A percentile compares a stretch with the other conserved stretches of the same genome.
Evolutionary conservation across 2,113 vertebrate genomes (phyloP).

Genomic region (Alethe castanea): DNA sequence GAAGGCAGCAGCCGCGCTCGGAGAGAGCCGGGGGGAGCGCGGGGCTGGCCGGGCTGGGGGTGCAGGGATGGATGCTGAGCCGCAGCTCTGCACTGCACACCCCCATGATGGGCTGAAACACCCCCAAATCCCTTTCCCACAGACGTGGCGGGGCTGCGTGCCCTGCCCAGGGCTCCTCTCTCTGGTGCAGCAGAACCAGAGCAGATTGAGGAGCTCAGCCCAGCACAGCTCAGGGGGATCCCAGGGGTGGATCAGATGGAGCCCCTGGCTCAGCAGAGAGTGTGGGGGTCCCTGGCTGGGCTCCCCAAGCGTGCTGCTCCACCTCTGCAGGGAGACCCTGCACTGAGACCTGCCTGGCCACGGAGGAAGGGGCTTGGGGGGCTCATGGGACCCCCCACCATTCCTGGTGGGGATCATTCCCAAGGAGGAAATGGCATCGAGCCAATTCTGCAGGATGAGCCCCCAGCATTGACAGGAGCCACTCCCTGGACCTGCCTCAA

Average conservation of each 20-base stretch:
- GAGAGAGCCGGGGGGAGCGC: not conserved
- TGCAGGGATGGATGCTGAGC: not conserved
- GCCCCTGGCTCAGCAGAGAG: not conserved
- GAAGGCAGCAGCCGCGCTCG: not conserved
- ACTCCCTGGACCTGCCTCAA: not conserved
- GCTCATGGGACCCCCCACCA: not conserved
- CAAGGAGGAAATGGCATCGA: rapidly evolving
- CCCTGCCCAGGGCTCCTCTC: not conserved
- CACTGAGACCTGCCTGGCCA: rapidly evolving
- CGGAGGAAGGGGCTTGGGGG: rapidly evolving
- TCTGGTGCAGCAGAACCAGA: not conserved
- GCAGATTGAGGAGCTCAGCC: not conserved
- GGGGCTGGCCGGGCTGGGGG: not conserved
- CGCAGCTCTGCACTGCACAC: not conserved
- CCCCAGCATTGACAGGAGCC: not conserved
- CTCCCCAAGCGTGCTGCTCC: not conserved
- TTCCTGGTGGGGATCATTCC: rapidly evolving
- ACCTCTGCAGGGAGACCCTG: not conserved
- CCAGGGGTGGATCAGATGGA: not conserved
- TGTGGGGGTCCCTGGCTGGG: rapidly evolving
- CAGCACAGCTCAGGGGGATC: rapidly evolving
- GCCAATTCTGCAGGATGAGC: not conserved
- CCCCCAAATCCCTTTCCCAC: not conserved
- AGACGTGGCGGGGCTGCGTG: rapidly evolving
- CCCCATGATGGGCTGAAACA: rapidly evolving